Evolutionary conservation across 2,797 vertebrate genomes (phyloP), one percentile per base, ranked within the genome.

Genomic region (Menidia menidia): DNA sequence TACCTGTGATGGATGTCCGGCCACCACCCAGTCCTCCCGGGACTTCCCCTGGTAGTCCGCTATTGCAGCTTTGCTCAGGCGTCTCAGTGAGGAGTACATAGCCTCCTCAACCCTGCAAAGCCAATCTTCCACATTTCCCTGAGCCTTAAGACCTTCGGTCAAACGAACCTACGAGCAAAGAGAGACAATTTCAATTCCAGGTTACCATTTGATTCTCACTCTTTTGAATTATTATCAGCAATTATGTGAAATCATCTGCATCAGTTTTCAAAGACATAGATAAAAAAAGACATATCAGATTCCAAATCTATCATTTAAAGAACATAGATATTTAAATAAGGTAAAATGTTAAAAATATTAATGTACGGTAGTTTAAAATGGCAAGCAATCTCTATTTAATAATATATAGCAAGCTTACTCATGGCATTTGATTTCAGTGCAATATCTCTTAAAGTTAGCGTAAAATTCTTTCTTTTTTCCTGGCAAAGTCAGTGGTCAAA

Each of bases 111-210:
- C 95, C 66, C 95, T 96, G 7, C 94, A 95, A 8, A 97, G 92
- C 95, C 96, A 97, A 18, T 96, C 94, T 72, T 97, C 95, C 52
- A 97, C 96, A 43, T 97, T 97, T 31, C 96, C 96, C 84, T 94
- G 92, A 51, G 96, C 96, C 72, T 96, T 96, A 30, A 97, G 91
- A 33, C 95, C 95, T 90, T 96, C 96, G 1, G 93, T 94, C 64
- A 97, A 85, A 71, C 67, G n/a, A 39, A 97, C 95, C 96, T 97
- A 64, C 4, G 63, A 48, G 7, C 31, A 68, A 31, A 80, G 7
- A 60, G 6, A 0, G 10, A 61, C 3, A 48, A 41, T 3, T 51
- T 61, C n/a, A 63, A 41, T 35, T n/a, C 6, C 11, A 44, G 0
- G 44, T 0, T 56, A 42, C 2, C 12, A 50, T 35, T 59, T 54